A percentile compares a stretch with the other conserved stretches of the same genome.
phyloP scores from a whole-genome alignment of 2,888 invertebrate species.

The Dasypogon diadema region DNA sequence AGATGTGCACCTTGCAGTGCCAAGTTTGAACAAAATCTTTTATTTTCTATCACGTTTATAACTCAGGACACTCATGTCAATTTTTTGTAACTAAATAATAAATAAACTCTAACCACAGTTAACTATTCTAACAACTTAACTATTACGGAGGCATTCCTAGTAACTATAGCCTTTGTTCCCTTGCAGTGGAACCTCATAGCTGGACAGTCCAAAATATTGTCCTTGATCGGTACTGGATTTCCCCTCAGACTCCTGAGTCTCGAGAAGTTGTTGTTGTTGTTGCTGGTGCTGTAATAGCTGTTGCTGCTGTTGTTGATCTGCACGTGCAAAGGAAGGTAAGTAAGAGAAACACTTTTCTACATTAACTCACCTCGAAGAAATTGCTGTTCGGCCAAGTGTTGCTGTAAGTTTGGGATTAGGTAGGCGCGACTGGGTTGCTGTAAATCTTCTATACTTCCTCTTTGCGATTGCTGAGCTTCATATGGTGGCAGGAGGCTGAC shows the following conservation, averaged over 20 bases:
- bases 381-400: constrained; percentile 9
- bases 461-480: background rate
- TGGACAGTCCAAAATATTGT: constrained; percentile 15
- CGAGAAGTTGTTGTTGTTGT: constrained; percentile 24
- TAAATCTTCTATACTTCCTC: background rate
- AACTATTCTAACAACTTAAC: too few species aligned
- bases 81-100: background rate
- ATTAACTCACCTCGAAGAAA: constrained; percentile 6
- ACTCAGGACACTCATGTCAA: too few species aligned
- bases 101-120: too few species aligned
- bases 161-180: constrained; percentile 42
- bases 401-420: constrained; percentile 21
- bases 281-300: constrained; percentile 4
- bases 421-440: constrained; percentile 5
- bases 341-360: background rate
- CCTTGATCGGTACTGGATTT: background rate
- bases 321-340: background rate
- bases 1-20: too few species aligned
- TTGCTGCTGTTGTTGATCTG: constrained; percentile 29
- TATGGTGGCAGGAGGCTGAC: constrained; percentile 24
- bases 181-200: constrained; percentile 25
- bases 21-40: too few species aligned
- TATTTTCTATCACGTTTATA: too few species aligned
- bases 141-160: too few species aligned
- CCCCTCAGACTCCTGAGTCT: background rate